These are phyloP conservation scores for Troides aeacus DNA, from an alignment of 2,888 invertebrate species.

Conservation along the genomic window DNA sequence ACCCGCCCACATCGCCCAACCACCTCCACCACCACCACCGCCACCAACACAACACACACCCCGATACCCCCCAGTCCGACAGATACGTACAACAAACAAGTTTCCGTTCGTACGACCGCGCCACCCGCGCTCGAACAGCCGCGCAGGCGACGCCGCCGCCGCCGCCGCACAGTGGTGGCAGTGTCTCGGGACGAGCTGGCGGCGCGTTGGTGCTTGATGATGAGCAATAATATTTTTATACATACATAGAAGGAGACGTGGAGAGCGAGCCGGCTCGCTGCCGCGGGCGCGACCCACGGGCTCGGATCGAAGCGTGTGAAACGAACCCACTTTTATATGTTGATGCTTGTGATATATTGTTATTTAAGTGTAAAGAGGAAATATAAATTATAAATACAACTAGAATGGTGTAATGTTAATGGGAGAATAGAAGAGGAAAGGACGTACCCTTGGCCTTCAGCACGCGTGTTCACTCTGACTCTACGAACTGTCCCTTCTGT, in stretches of 20 bases:
- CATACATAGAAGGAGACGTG: conserved; percentile 69
- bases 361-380: conserved; percentile 79
- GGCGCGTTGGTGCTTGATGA: conserved; percentile 79
- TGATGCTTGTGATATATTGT: conserved; percentile 80
- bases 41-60: conserved; percentile 33
- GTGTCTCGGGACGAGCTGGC: conserved; percentile 73
- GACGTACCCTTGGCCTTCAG: conserved; percentile 63
- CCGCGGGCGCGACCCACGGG: conserved; percentile 34
- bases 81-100: conserved; percentile 37
- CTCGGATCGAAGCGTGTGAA: conserved; percentile 32
- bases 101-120: conserved; percentile 53
- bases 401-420: conserved; percentile 67
- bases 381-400: conserved; percentile 66
- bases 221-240: conserved; percentile 81
- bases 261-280: conserved; percentile 46
- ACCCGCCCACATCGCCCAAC: conserved; percentile 35
- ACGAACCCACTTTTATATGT: conserved; percentile 67
- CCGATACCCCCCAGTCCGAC: conserved; percentile 40
- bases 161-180: conserved; percentile 41
- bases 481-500: conserved; percentile 46
- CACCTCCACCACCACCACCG: conserved; percentile 45
- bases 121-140: conserved; percentile 69
- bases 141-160: conserved; percentile 68
- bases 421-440: conserved; percentile 46
- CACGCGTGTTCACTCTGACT: conserved; percentile 66